Evolutionary conservation across 92 coral and sea anemone species (phyloP).

Genomic region (Galaxea fascicularis): DNA sequence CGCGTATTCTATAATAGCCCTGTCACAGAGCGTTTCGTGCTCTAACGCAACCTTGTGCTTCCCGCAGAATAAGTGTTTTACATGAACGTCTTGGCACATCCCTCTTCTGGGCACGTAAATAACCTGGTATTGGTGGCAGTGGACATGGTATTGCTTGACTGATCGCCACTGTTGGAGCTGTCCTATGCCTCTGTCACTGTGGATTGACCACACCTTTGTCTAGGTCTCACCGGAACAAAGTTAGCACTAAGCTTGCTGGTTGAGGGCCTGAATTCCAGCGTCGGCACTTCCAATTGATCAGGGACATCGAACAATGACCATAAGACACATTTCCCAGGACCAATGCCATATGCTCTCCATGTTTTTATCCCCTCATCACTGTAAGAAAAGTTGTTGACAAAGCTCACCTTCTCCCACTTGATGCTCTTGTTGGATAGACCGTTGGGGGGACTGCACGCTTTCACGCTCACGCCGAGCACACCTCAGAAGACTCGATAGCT

Average conservation of each 20-base stretch:
- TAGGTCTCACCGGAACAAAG: conserved; percentile 46
- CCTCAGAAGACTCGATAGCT: conserved; percentile 51
- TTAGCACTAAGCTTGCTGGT: conserved; percentile 8
- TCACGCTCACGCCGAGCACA: conserved; percentile 47
- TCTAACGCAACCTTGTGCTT: conserved; percentile 65
- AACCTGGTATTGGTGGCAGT: conserved; percentile 14
- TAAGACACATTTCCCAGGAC: conserved; percentile 35
- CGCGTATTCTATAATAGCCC: conserved; percentile 59
- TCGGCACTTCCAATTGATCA: conserved; percentile 20
- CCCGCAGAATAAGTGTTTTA: conserved; percentile 70
- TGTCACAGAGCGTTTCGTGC: conserved; percentile 63
- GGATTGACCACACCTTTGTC: conserved; percentile 14
- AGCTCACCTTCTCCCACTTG: conserved; percentile 45
- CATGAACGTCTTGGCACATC: conserved; percentile 70
- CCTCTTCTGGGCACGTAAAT: conserved; percentile 69
- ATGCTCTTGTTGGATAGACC: neutral
- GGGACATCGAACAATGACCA: conserved; percentile 33
- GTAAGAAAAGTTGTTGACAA: too few species aligned
- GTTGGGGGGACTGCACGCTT: conserved; percentile 7
- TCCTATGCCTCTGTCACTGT: conserved; percentile 25
- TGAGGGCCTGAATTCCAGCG: conserved; percentile 20
- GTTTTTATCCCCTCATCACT: conserved; percentile 27
- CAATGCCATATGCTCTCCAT: conserved; percentile 49
- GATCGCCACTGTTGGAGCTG: conserved; percentile 25
- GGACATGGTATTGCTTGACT: conserved; percentile 10